Base-by-base conservation (phyloP, 2,113 vertebrate species). In the Rhineura floridana region DNA sequence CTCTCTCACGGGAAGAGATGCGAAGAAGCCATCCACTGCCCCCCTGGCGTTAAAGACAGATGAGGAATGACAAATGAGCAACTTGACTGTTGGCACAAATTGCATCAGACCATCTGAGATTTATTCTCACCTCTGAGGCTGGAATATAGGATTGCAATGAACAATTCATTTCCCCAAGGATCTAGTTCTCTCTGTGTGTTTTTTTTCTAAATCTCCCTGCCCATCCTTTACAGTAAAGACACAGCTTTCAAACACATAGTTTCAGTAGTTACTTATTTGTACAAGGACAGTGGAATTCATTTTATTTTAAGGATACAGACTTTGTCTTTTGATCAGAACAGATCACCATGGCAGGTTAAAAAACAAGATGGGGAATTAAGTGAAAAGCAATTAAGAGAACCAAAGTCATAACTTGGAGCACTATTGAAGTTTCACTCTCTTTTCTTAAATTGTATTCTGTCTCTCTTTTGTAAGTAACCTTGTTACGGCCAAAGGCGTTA, bases 191-290 rank as follows among this genome's bases (percentile, higher is more conserved):
- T 46, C 48, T 6, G 19, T 80, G 33, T 67, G 44, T 86, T 36
- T 69, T 50, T 48, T 55, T 55, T n/a, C n/a, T n/a, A 48, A 55
- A 55, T 75, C 52, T n/a, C 39, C 39, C 5, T 46, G 76, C 78
- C 13, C 46, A 63, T 78, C 55, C 28, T 36, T 78, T 70, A 55
- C 48, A 19, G 28, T 46, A 28, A 3, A 21, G 0, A 3, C 48
- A 36, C 55, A 0, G 0, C 30, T 46, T 80, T 36, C 0, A 44
- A 30, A 50, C 0, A 0, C 0, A 28, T 1, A 21, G 5, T 1
- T 23, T 75, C 84, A 28, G 0, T 0, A 0, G 30, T 50, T 78
- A n/a, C 0, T 3, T 86, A 9, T 46, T 52, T 82, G 39, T 4
- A 15, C 12, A 33, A 23, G 21, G 78, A 86, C 9, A 8, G 3